A percentile compares a stretch with the other conserved stretches of the same genome.
Conservation (phyloP, 1,140 invertebrate genomes). For the Drosophila biarmipes region DNA sequence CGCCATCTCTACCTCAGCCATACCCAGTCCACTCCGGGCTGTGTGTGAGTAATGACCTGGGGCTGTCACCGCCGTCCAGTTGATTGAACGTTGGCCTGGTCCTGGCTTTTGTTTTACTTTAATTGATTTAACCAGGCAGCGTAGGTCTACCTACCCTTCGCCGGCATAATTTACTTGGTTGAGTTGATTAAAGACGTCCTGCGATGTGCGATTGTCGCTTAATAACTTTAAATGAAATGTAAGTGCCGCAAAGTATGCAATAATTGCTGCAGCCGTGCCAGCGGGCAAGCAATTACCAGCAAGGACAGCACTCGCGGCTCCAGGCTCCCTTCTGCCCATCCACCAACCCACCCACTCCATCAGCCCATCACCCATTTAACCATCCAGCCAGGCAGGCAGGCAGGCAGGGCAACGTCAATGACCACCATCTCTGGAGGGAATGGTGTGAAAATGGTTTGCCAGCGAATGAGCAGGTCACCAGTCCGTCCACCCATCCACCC, state of each 20-base stretch:
- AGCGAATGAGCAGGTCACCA: constrained; percentile 24
- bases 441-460: constrained; percentile 28
- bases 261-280: constrained; percentile 62
- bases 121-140: constrained; percentile 68
- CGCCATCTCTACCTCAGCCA: constrained; percentile 1
- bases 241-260: constrained; percentile 77
- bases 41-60: constrained; percentile 73
- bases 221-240: constrained; percentile 77
- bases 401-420: constrained; percentile 38
- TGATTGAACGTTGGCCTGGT: constrained; percentile 68
- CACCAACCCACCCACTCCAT: not conserved
- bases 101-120: constrained; percentile 71
- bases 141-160: not conserved
- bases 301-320: constrained; percentile 18
- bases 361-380: not conserved
- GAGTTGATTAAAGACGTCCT: constrained; percentile 50
- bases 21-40: constrained; percentile 25
- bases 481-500: constrained; percentile 5
- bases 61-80: constrained; percentile 65
- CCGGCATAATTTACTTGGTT: constrained; percentile 6
- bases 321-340: not conserved
- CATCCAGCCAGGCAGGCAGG: not conserved
- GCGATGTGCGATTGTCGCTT: constrained; percentile 48
- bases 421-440: constrained; percentile 35
- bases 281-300: constrained; percentile 50